Base-by-base conservation (phyloP, 2,888 invertebrate species). In the Drosophila suboccidentalis region DNA sequence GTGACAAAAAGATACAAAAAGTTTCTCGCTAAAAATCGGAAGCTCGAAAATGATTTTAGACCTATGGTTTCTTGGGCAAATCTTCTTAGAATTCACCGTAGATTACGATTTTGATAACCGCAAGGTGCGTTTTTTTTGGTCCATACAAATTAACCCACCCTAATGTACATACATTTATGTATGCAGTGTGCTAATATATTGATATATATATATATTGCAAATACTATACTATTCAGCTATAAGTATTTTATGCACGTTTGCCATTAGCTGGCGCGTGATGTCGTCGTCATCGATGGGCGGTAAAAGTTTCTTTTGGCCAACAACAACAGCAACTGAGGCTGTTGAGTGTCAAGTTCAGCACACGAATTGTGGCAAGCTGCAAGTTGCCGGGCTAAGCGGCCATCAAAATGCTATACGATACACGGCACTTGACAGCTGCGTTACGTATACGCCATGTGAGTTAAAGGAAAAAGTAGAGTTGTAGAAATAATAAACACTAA, bases 261-360 rank as follows among this genome's bases (percentile, higher is more conserved):
- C 80, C 73, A 82, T 80, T 82, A 78, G 75, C 44, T 57, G 72
- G 75, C 72, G 79, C 75, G 79, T 80, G 79, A 78, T 72, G 75
- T 72, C 79, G 81, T 75, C 72, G 75, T 62, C 79, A 80, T 75
- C 75, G 78, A 63, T 68, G 64, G 50, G 47, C 44, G 63, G 54
- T 60, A 61, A 75, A 81, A 71, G 70, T 63, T 62, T 55, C 22
- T 51, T 51, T 34, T 32, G 34, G 29, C 50, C 36, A 50, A 61
- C 32, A 59, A 47, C 47, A 47, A 38, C 32, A 32, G 36, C 47
- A 58, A 41, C n/a, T 39, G 22, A 22, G 44, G 46, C 11, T 50
- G 78, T 53, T 60, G 73, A 67, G 67, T 79, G 79, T 80, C 80
- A 82, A 80, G 82, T 80, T 82, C 80, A 79, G 60, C 58, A 41